Percentiles rank a stretch among this genome's conserved stretches.
Evolutionary conservation across 2,888 invertebrate genomes (phyloP).

Genomic region (Lepeophtheirus nordmannii): DNA sequence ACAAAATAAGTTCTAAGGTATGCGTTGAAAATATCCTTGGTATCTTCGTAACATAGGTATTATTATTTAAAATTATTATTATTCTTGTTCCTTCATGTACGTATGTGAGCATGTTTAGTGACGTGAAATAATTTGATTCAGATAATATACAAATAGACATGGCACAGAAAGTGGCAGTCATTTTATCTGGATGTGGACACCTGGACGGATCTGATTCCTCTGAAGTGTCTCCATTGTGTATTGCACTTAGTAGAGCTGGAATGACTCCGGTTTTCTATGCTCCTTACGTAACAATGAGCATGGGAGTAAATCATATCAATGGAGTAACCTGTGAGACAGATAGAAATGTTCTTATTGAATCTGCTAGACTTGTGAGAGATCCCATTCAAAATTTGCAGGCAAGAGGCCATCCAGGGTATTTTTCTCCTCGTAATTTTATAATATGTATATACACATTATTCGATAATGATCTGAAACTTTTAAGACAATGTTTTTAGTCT

Average conservation of each 20-base stretch:
- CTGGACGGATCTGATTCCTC: background rate
- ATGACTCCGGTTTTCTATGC: slow-evolving; percentile 4
- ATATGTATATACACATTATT: too few relatives aligned
- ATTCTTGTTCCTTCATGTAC: too few relatives aligned
- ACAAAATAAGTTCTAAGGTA: too few relatives aligned
- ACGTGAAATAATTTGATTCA: background rate
- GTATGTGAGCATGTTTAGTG: too few relatives aligned
- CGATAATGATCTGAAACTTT: too few relatives aligned
- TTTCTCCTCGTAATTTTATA: background rate
- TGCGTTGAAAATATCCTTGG: too few relatives aligned
- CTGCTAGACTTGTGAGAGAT: background rate
- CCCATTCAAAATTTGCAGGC: background rate
- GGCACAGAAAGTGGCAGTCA: background rate
- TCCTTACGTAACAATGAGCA: background rate
- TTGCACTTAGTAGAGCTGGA: background rate
- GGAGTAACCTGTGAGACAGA: background rate
- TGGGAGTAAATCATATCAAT: background rate
- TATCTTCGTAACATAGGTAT: too few relatives aligned
- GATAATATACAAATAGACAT: background rate
- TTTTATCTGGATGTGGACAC: slow-evolving; percentile 1
- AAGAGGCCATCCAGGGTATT: background rate
- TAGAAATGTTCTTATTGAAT: background rate
- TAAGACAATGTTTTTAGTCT: too few relatives aligned
- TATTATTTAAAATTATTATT: too few relatives aligned
- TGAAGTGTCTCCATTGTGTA: background rate